Evolutionary conservation across 92 coral and sea anemone genomes (phyloP), one percentile per base, ranked within the genome.

Genomic region (Zoanthus solanderi): DNA sequence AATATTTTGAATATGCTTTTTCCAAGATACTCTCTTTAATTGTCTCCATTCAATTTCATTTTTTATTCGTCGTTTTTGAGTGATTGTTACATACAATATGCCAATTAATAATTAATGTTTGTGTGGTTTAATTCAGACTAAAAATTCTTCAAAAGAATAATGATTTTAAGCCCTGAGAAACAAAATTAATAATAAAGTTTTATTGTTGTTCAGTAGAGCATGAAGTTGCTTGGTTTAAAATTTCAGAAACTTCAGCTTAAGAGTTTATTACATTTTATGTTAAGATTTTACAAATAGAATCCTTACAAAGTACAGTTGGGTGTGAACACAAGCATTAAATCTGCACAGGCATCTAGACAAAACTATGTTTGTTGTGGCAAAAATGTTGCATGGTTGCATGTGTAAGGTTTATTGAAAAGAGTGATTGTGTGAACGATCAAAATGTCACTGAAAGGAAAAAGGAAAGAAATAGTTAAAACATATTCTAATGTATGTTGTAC

Each of bases 401-500:
- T 23, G 29, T 66, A 75, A 15, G 29, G 44, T 12, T 45, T 13
- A 14, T 10, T 67, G 61, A 46, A 81, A 34, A 56, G 47, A 11
- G 9, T 77, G 0, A 65, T 65, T 45, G 44, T 45, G 48, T 46
- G 18, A 29, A 47, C 45, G 46, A 60, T 58, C 72, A 79, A 54
- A 56, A 80, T 81, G 85, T 81, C 60, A 65, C 15, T 37, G 32
- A 67, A 17, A 60, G 76, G 85, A 29, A 46, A 67, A 54, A 50
- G 10, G 44, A 81, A 63, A 68, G 60, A 81, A 44, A n/a, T 18
- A n/a, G 45, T 60, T 67, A 81, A 67, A 81, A 30, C 16, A 45
- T 23, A 73, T 80, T 46, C 65, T 65, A 71, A 37, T 46, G 85
- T 81, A 67, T 42, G 85, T 81, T 4, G 85, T 5, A 18, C n/a